Evolutionary conservation across 2,888 invertebrate genomes (phyloP).

Genomic region (Epistrophella euchroma): DNA sequence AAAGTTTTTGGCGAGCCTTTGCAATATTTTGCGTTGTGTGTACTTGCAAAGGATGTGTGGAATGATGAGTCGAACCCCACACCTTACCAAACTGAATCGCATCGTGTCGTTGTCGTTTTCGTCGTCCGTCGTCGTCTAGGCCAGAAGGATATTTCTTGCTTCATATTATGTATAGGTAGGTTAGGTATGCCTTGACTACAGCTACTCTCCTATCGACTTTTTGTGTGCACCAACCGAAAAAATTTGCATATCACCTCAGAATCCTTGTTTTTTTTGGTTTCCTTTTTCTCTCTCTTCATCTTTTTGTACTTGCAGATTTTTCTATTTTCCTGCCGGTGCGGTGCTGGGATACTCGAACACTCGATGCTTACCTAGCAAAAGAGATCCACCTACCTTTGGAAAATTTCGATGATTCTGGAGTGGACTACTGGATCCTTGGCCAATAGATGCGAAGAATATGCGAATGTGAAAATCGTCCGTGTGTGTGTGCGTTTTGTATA

Average conservation of each 20-base stretch:
- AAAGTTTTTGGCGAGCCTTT: slow-evolving; percentile 72
- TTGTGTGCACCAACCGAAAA: slow-evolving; percentile 73
- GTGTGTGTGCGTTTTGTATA: slow-evolving; percentile 48
- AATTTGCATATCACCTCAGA: slow-evolving; percentile 76
- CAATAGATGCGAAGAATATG: slow-evolving; percentile 75
- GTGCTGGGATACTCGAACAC: slow-evolving; percentile 18
- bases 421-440: slow-evolving; percentile 69
- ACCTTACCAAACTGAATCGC: slow-evolving; percentile 8
- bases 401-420: slow-evolving; percentile 70
- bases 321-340: slow-evolving; percentile 50
- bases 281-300: slow-evolving; percentile 33
- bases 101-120: slow-evolving; percentile 25
- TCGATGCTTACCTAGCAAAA: slow-evolving; percentile 57
- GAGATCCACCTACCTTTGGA: slow-evolving; percentile 75
- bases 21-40: slow-evolving; percentile 71
- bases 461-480: slow-evolving; percentile 58
- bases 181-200: slow-evolving; percentile 50
- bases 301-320: slow-evolving; percentile 38
- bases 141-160: slow-evolving; percentile 72
- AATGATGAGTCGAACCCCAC: slow-evolving; percentile 6
- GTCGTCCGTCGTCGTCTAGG: slow-evolving; percentile 46
- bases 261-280: slow-evolving; percentile 69
- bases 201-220: slow-evolving; percentile 56
- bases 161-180: slow-evolving; percentile 66
- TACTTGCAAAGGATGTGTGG: slow-evolving; percentile 58